phyloP scores from a whole-genome alignment of 2,113 vertebrate species.

The Lepisosteus oculatus region DNA sequence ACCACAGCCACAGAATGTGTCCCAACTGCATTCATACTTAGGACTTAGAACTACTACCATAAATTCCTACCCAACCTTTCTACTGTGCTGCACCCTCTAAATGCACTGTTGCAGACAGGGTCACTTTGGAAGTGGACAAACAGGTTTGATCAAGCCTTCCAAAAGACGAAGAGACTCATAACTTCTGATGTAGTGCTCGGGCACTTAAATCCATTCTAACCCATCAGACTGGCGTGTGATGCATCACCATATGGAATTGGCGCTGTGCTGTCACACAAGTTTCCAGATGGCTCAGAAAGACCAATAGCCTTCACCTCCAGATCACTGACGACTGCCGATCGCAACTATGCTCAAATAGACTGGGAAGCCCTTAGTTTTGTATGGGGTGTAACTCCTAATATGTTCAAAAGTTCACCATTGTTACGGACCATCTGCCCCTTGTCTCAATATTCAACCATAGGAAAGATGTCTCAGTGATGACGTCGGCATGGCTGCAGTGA shows the following conservation, averaged over 20 bases:
- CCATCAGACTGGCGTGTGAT: background rate
- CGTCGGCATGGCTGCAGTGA: background rate
- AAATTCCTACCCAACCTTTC: slow-evolving; percentile 10
- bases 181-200: background rate
- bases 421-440: too few relatives aligned
- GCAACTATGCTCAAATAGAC: background rate
- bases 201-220: background rate
- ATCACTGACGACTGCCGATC: background rate
- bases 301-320: background rate
- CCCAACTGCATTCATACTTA: slow-evolving; percentile 6
- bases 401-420: too few relatives aligned
- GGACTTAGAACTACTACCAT: slow-evolving; percentile 22
- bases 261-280: background rate
- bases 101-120: background rate
- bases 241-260: background rate
- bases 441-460: too few relatives aligned
- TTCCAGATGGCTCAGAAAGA: background rate
- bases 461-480: background rate
- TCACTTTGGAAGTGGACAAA: slow-evolving; percentile 3
- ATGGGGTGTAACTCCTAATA: background rate
- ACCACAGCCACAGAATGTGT: slow-evolving; percentile 17
- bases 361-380: background rate
- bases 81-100: background rate
- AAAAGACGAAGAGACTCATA: slow-evolving; percentile 22
- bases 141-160: slow-evolving; percentile 20